These are phyloP conservation scores for Serinus canaria DNA, from an alignment of 2,113 vertebrate species.

Conservation along the genomic window DNA sequence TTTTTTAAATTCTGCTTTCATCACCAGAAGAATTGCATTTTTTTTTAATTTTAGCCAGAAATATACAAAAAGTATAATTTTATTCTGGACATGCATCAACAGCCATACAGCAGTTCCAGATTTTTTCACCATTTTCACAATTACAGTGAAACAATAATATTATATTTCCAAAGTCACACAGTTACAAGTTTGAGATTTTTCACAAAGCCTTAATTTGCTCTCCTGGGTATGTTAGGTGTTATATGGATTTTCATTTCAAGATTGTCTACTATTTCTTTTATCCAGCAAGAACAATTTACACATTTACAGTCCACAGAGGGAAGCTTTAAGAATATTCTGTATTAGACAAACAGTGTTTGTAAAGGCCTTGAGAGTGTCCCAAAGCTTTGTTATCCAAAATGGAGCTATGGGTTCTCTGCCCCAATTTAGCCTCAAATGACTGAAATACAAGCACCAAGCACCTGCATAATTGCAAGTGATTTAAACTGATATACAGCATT, in stretches of 20 bases:
- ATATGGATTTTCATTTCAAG: neutral
- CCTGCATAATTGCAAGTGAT: constrained; percentile 35
- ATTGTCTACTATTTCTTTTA: neutral
- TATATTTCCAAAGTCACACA: neutral
- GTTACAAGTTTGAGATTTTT: neutral
- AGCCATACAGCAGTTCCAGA: neutral
- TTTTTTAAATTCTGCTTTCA: neutral
- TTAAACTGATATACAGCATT: constrained; percentile 18
- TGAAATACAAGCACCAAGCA: neutral
- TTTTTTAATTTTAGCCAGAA: neutral
- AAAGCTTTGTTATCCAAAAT: neutral
- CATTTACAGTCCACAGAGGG: neutral
- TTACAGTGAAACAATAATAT: neutral
- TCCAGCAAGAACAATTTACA: neutral
- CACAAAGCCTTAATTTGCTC: neutral
- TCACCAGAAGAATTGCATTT: neutral
- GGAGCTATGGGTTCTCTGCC: neutral
- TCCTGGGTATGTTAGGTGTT: neutral
- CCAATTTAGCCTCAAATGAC: neutral
- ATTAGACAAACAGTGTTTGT: neutral
- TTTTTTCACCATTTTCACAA: neutral
- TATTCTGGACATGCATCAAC: neutral
- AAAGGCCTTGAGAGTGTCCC: neutral
- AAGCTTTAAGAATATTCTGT: neutral
- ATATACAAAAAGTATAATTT: neutral